Conservation (phyloP, 2,888 invertebrate genomes). For the Crematogaster levior region DNA sequence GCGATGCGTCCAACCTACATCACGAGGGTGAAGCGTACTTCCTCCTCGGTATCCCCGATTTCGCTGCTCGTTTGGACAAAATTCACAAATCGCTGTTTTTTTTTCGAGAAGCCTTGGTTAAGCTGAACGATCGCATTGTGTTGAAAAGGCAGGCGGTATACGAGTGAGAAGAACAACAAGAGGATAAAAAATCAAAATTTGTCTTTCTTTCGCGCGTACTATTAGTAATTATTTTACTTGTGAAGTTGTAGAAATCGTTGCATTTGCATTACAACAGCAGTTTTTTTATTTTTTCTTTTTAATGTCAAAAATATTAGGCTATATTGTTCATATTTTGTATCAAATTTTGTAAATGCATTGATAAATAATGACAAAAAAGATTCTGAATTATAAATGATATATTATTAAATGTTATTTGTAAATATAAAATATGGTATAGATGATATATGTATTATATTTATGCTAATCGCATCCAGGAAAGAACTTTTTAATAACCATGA, state of each 20-base stretch:
- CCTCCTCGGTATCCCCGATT: constrained; percentile 47
- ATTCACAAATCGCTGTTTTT: constrained; percentile 26
- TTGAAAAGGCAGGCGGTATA: neutral
- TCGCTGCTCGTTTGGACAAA: constrained; percentile 39
- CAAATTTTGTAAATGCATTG: neutral
- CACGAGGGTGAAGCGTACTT: constrained; percentile 70
- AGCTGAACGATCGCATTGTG: constrained; percentile 1
- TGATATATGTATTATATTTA: neutral
- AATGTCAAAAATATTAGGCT: neutral
- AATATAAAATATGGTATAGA: neutral
- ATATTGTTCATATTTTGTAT: neutral
- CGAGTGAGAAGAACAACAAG: too few relatives aligned
- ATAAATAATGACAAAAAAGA: neutral
- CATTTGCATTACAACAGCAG: neutral
- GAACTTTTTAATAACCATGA: neutral
- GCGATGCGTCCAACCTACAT: constrained; percentile 80
- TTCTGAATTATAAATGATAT: neutral
- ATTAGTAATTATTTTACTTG: neutral
- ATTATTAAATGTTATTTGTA: neutral
- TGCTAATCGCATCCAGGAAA: neutral
- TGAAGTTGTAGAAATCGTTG: neutral
- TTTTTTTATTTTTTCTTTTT: neutral
- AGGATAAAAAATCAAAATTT: neutral
- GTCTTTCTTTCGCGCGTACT: neutral
- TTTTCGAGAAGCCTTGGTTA: constrained; percentile 6